Evolutionary conservation across 2,888 invertebrate species (phyloP), one percentile per base, ranked within the genome.

Genomic region (Lomographa bimaculata): DNA sequence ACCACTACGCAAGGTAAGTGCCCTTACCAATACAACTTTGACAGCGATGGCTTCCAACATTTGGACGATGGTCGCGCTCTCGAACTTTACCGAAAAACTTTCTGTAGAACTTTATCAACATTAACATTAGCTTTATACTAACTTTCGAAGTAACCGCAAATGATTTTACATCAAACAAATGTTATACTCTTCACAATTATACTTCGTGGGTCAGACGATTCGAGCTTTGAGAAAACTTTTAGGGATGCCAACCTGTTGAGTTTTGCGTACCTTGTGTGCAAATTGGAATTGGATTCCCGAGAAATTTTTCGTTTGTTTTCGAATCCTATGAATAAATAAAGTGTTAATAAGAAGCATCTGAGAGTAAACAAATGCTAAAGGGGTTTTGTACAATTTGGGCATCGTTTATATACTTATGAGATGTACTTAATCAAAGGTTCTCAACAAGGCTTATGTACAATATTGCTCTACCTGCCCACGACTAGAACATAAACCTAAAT

Each of bases 171-270:
- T 27, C 39, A 36, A 29, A 38, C 26, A 27, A 27, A 27, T 7
- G 20, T 16, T 14, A 14, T 14, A 26, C 26, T 30, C 3, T 18
- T 18, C 21, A n/a, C 18, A 10, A 28, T 18, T 16, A 17, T 11
- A 6, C 3, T 26, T 16, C 20, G 10, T 6, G n/a, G 7, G 20
- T 10, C 11, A 12, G n/a, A 6, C 14, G n/a, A 16, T 16, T 50
- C 44, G 21, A 49, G 40, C 50, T 36, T 26, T 26, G 29, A 35
- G 52, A 58, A 66, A 69, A 56, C 64, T 65, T 59, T 52, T 21
- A 34, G 57, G 54, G 57, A 54, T 53, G 43, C 43, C 63, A 60
- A 79, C 78, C 77, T 79, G 77, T 79, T 77, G 79, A 50, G 52
- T 62, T 65, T 57, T 32, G 20, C n/a, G 42, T 36, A 37, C 24